phyloP scores from a whole-genome alignment of 2,113 vertebrate species.

The Falcunculus frontatus region DNA sequence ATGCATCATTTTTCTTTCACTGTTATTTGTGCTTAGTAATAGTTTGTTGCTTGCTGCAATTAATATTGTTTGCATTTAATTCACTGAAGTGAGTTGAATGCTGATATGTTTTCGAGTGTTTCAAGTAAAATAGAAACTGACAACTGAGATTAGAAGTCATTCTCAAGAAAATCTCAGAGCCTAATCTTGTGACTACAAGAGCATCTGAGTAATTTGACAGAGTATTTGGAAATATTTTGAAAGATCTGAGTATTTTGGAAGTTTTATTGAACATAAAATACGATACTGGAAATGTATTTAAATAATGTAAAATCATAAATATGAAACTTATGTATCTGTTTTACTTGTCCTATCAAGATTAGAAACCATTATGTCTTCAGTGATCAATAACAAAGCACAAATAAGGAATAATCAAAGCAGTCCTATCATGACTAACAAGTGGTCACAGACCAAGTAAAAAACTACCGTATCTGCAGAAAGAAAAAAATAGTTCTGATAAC shows the following conservation, averaged over 20 bases:
- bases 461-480: background rate
- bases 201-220: background rate
- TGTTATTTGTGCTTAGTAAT: background rate
- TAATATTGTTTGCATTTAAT: background rate
- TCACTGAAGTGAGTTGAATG: background rate
- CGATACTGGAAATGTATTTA: background rate
- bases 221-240: background rate
- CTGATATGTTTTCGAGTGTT: background rate
- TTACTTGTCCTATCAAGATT: background rate
- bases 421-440: background rate
- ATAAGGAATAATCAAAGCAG: background rate
- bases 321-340: background rate
- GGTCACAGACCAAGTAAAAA: background rate
- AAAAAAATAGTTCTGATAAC: background rate
- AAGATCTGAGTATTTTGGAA: background rate
- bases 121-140: background rate
- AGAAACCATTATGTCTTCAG: background rate
- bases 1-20: background rate
- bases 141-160: background rate
- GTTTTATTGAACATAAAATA: background rate
- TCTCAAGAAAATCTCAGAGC: background rate
- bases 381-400: background rate
- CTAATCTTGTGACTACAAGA: background rate
- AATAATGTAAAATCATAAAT: background rate
- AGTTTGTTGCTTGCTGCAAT: background rate